Evolutionary conservation across 2,888 invertebrate genomes (phyloP).

Genomic region (Meteorus cinctellus): DNA sequence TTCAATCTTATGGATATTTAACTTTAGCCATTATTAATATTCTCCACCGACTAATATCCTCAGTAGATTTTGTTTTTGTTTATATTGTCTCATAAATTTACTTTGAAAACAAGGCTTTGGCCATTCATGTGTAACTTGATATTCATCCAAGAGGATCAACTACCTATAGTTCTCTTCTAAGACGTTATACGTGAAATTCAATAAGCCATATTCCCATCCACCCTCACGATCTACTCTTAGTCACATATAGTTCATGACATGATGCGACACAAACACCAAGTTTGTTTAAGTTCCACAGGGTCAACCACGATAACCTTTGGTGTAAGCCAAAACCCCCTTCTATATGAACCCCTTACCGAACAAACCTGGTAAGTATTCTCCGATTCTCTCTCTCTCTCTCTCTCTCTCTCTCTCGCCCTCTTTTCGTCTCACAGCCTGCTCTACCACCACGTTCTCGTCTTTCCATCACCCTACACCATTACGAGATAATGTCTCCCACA

Average conservation of each 20-base stretch:
- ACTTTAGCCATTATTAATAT: not conserved
- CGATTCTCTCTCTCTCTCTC: conserved; percentile 5
- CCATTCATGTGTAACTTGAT: conserved; percentile 62
- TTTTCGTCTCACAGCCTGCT: not conserved
- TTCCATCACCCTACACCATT: not conserved
- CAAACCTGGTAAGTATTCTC: conserved; percentile 34
- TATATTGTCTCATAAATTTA: conserved; percentile 12
- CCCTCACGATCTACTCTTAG: conserved; percentile 36
- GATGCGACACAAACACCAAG: conserved; percentile 47
- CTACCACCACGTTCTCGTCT: not conserved
- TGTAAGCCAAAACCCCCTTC: conserved; percentile 54
- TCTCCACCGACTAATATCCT: not conserved
- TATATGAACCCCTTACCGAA: not conserved
- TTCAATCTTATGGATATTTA: not conserved
- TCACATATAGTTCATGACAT: conserved; percentile 1
- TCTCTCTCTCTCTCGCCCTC: not conserved
- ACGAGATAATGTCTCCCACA: no score
- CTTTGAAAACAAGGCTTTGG: conserved; percentile 13
- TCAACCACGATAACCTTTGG: conserved; percentile 61
- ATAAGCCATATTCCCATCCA: conserved; percentile 51
- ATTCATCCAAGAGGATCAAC: conserved; percentile 58
- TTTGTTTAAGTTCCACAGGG: conserved; percentile 63
- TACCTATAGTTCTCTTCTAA: conserved; percentile 49
- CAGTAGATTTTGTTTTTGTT: not conserved
- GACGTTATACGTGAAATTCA: conserved; percentile 62